Base-by-base conservation (phyloP, 2,797 vertebrate genomes). In the Chaetodon trifasciatus region DNA sequence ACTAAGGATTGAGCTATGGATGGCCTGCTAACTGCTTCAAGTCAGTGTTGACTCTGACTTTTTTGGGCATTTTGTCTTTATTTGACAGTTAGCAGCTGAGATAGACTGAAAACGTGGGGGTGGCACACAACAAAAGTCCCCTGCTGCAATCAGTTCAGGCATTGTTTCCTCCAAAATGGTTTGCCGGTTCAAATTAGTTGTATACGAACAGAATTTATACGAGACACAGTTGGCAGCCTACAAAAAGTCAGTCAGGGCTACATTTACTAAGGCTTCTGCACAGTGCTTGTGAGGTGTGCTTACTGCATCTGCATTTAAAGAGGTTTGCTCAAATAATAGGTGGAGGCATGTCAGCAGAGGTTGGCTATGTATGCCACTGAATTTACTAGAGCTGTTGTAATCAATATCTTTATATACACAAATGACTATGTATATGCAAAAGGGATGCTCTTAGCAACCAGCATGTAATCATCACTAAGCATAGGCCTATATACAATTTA, bases 141-240 rank as follows among this genome's bases (percentile, higher is more conserved):
- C 9, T 10, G 42, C 15, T 60, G 78, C 55, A 78, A 32, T 78
- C 23, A 74, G 42, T 70, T 55, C 16, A 70, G 35, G 40, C 55
- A 65, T 42, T 60, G 75, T 74, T 78, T 61, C 19, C 39, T 49
- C 47, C 32, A 42, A 60, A 70, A 60, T 47, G 35, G 5, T 69
- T 53, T 39, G 44, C 52, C 64, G 46, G 58, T 78, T 52, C 58
- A 64, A 58, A 64, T 63, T 28, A 28, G 46, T 15, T 66, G 8
- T 44, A 35, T 49, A 63, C 42, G 19, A 63, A 50, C 65, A 57
- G 55, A 47, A 40, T 28, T 79, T 40, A 69, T 8, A 10, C n/a
- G 50, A 73, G 32, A 72, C 55, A 49, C 2, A 47, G 50, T 69
- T 72, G 68, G 63, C 79, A 37, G 28, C 28, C 28, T 32, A 32